Conservation (phyloP, 2,113 vertebrate species). For the Myxocyprinus asiaticus region DNA sequence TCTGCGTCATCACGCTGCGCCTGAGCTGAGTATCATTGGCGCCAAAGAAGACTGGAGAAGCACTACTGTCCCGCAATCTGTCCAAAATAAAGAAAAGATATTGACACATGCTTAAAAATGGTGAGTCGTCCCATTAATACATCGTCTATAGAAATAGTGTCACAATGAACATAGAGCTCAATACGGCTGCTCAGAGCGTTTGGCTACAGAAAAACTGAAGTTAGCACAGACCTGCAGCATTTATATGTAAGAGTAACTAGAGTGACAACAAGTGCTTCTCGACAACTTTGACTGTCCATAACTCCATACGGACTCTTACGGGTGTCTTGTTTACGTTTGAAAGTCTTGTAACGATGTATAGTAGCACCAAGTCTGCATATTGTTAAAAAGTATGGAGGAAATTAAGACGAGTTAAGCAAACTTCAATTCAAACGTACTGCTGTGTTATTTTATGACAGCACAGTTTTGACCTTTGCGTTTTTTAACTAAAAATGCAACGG, state of each 20-base stretch:
- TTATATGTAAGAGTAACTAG: background rate
- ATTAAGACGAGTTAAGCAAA: background rate
- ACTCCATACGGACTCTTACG: background rate
- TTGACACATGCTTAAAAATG: constrained; percentile 56
- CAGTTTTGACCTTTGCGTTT: background rate
- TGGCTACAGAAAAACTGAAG: background rate
- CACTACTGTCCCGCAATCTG: constrained; percentile 14
- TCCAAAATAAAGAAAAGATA: background rate
- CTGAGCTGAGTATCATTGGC: constrained; percentile 63
- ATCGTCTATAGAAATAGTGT: background rate
- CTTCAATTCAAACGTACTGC: background rate
- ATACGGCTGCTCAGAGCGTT: background rate
- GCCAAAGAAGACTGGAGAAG: constrained; percentile 64
- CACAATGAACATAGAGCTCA: background rate
- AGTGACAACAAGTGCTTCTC: background rate
- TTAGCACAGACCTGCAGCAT: background rate
- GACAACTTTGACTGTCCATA: background rate
- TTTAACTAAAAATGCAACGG: no score
- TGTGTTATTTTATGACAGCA: background rate
- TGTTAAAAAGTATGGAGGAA: background rate
- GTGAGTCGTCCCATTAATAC: constrained; percentile 51
- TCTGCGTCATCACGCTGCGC: constrained; percentile 69
- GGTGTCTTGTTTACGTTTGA: background rate
- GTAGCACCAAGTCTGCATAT: background rate
- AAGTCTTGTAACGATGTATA: background rate